These are phyloP conservation scores for Armadillidium nasatum DNA, from an alignment of 1,140 invertebrate species.

Conservation along the genomic window DNA sequence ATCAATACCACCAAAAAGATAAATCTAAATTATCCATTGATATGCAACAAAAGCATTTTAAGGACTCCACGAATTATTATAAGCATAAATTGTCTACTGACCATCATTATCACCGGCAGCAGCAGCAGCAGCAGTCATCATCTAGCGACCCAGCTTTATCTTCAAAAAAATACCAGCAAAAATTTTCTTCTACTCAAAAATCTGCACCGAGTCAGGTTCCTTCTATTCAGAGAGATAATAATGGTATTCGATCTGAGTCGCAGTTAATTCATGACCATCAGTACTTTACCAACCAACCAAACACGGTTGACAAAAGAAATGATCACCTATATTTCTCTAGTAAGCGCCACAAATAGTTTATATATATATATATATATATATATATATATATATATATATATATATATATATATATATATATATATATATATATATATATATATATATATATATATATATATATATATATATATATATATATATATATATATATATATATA, in stretches of 20 bases:
- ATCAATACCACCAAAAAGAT: slow-evolving; percentile 15
- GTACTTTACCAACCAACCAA: slow-evolving; percentile 2
- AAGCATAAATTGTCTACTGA: background rate
- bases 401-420: no score
- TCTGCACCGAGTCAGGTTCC: background rate
- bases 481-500: no score
- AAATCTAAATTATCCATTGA: background rate
- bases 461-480: no score
- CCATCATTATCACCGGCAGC: background rate
- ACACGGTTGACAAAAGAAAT: background rate
- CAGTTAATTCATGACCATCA: background rate
- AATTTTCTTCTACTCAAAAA: background rate
- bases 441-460: no score
- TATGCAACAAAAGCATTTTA: background rate
- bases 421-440: no score
- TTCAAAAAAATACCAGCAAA: background rate
- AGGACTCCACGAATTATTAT: no score
- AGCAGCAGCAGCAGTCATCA: background rate
- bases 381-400: no score
- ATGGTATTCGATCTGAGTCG: background rate
- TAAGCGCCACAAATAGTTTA: background rate
- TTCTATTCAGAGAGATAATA: background rate
- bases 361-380: no score
- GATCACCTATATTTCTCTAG: background rate
- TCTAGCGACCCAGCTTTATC: background rate